Conservation (phyloP, 2,888 invertebrate species). For the Sinodicranocentrus sp. region DNA sequence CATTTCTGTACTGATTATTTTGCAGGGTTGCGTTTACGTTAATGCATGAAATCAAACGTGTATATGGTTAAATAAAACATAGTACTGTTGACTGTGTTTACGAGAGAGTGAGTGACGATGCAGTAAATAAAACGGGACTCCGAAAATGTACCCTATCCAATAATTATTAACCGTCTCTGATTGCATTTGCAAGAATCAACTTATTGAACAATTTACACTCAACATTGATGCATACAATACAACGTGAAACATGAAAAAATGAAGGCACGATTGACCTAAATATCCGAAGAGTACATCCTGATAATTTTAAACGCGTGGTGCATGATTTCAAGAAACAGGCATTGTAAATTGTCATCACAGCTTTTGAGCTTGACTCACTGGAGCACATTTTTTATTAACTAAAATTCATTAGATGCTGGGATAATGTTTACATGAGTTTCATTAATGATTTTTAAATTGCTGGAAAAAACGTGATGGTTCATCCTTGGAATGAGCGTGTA, state of each 20-base stretch:
- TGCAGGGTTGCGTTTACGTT: not conserved
- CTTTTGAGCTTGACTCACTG: too few relatives aligned
- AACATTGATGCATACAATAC: not conserved
- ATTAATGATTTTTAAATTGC: too few relatives aligned
- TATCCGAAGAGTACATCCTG: not conserved
- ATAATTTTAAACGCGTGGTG: too few relatives aligned
- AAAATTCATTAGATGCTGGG: too few relatives aligned
- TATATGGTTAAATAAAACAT: conserved; percentile 12
- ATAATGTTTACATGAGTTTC: too few relatives aligned
- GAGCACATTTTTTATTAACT: too few relatives aligned
- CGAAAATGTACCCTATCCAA: conserved; percentile 19
- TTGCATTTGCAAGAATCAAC: not conserved
- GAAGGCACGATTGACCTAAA: conserved; percentile 28
- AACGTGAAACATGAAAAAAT: not conserved
- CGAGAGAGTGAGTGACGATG: conserved; percentile 8
- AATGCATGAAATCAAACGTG: too few relatives aligned
- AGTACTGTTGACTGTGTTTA: not conserved
- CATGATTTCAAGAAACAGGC: too few relatives aligned
- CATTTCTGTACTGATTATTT: conserved; percentile 29
- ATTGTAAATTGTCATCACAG: too few relatives aligned
- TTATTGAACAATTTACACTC: not conserved
- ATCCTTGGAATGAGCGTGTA: too few relatives aligned
- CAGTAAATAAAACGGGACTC: conserved; percentile 46
- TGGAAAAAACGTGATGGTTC: too few relatives aligned
- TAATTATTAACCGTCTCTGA: conserved; percentile 24